Base-by-base conservation (phyloP, 1,140 invertebrate species). In the Neelides sp. region DNA sequence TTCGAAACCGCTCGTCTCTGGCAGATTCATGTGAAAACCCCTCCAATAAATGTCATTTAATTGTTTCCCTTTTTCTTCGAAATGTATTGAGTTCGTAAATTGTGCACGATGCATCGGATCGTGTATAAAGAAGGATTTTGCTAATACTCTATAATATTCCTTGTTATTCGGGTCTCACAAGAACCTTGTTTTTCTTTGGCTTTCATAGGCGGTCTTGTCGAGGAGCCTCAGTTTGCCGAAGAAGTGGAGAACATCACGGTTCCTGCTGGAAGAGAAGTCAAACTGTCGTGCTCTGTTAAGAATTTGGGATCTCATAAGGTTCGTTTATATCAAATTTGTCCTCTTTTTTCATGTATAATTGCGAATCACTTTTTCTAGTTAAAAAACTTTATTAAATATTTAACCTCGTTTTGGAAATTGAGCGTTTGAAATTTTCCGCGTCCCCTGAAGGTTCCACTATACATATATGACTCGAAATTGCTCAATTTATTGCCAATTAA, bases 241-340 rank as follows among this genome's bases (percentile, higher is more conserved):
- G 68, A 71, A 44, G 78, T 80, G 55, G 72, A 73, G 59, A 79
- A 80, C 62, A 73, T 76, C 30, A 80, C 77, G 2, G 75, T 78
- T 48, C 77, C 84, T 32, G 84, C 85, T 35, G 86, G 87, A 42
- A 73, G 88, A 42, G 85, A 80, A 62, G 84, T 90, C 19, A 85
- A 84, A 64, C 75, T 92, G 55, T 82, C 86, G 3, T 92, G 88
- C 67, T 83, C 83, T 4, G 86, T 92, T 42, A 87, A 87, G 67
- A 85, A 91, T 68, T 74, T 91, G 15, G 86, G 85, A 52, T 76
- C 79, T 1, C 87, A 81, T 63, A 85, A 85, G 77, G 83, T 85
- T 70, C 64, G 66, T 56, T 20, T 42, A 54, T 22, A 27, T 28
- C 20, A n/a, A n/a, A n/a, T n/a, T n/a, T n/a, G n/a, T n/a, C n/a